Conservation (phyloP, 2,113 vertebrate genomes). For the Sciurus niger region DNA sequence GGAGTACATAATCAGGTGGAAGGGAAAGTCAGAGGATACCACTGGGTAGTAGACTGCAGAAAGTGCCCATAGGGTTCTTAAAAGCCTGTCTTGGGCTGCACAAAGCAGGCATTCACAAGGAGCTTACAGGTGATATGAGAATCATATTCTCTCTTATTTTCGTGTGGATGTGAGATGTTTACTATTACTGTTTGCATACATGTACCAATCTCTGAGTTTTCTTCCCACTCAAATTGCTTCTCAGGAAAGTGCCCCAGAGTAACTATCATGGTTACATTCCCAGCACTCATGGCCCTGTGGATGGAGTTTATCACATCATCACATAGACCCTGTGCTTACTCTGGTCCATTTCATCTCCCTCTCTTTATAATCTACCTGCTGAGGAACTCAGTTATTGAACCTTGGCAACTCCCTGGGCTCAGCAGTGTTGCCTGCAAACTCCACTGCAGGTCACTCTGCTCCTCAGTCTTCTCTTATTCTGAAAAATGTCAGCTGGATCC, state of each 20-base stretch:
- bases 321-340: background rate
- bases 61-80: background rate
- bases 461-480: background rate
- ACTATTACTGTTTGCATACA: background rate
- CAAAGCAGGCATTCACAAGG: background rate
- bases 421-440: background rate
- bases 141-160: background rate
- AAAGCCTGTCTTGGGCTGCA: no score
- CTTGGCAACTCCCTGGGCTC: no score
- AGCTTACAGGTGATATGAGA: background rate
- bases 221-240: no score
- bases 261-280: background rate
- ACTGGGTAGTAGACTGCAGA: background rate
- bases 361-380: background rate
- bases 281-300: background rate
- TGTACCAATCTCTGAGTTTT: background rate
- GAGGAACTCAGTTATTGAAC: no score
- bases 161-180: no score
- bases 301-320: accelerated
- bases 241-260: no score
- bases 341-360: background rate
- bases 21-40: background rate
- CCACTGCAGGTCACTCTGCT: background rate
- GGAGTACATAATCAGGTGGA: no score
- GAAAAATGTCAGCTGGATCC: background rate